Base-by-base conservation (phyloP, 2,797 vertebrate genomes). In the Meda fulgida region DNA sequence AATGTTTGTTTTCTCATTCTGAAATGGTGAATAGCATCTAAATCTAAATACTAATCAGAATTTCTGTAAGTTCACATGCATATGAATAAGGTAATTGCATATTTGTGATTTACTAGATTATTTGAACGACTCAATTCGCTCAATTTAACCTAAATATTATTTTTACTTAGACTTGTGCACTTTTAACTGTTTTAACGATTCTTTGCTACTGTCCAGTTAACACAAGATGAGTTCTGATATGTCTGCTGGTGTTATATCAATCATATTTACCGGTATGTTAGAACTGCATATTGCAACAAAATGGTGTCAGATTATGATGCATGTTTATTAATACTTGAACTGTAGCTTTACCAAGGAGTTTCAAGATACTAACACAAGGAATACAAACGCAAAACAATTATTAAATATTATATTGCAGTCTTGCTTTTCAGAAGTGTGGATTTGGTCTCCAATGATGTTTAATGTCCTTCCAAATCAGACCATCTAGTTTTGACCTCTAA, bases 301-400 rank as follows among this genome's bases (percentile, higher is more conserved):
- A 29, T 71, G 48, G 48, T 63, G 38, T 60, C 36, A 78, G 36
- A 69, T 63, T 65, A 79, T 51, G n/a, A 43, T 75, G 77, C 51
- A 19, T 80, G 5, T 46, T 73, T 58, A 70, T 66, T 36, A 55
- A 77, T 86, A 87, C 65, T 67, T 89, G 58, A 83, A 85, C 55
- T 67, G 43, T 87, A 53, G 23, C 38, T 71, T 69, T 67, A 77
- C 14, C 60, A 81, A 84, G 71, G 53, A 66, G 65, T 65, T 43
- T 48, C 66, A 78, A 73, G 21, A 66, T 81, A 23, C 66, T 48
- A 46, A 63, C 11, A 75, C 40, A 66, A 75, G 34, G 10, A 36
- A 75, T 81, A 84, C 26, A 78, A 78, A 40, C 7, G 38, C 36
- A 82, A 43, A 31, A 75, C 11, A 31, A 21, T 73, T n/a, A 51